Base-by-base conservation (phyloP, 2,797 vertebrate species). In the Etheostoma nigrum region DNA sequence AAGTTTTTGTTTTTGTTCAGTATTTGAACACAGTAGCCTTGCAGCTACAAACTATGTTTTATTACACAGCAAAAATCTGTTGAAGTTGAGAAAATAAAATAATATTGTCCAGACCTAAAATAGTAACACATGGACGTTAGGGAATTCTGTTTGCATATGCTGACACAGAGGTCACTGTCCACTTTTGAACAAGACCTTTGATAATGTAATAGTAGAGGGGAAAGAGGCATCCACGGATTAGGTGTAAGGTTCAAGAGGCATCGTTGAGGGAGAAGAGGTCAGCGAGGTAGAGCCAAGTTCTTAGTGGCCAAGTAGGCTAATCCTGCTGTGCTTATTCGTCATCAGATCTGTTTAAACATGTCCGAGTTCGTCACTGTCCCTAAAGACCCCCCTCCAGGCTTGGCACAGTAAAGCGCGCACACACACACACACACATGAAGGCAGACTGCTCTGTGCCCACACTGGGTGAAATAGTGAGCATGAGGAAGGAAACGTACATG, bases 221-320 rank as follows among this genome's bases (percentile, higher is more conserved):
- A 60, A 47, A 70, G 16, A 48, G 33, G 5, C 27, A 66, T 27
- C 8, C 5, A 30, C 9, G 25, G 58, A 44, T 45, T 73, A 8
- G 40, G 23, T 59, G 60, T 27, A 53, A 66, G 62, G 58, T 76
- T 58, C 67, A 33, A 72, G 59, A 49, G 9, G 30, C 18, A n/a
- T 70, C 67, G 18, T 45, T 40, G 33, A 49, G 45, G 27, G 47
- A 60, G 57, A 68, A 33, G 71, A 72, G 66, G 52, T 52, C 54
- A 68, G 59, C 1, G 36, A 76, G 30, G 61, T 16, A 42, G 49
- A 79, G 81, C 66, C 74, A 66, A 69, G 55, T 59, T 83, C 54
- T 51, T 67, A 72, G 71, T 67, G 60, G 90, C 91, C 91, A 94
- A 93, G 89, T 92, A 78, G 92, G 88, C 84, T 93, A 93, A 94